Evolutionary conservation across 2,797 vertebrate species (phyloP).

Genomic region (Coilia nasus): DNA sequence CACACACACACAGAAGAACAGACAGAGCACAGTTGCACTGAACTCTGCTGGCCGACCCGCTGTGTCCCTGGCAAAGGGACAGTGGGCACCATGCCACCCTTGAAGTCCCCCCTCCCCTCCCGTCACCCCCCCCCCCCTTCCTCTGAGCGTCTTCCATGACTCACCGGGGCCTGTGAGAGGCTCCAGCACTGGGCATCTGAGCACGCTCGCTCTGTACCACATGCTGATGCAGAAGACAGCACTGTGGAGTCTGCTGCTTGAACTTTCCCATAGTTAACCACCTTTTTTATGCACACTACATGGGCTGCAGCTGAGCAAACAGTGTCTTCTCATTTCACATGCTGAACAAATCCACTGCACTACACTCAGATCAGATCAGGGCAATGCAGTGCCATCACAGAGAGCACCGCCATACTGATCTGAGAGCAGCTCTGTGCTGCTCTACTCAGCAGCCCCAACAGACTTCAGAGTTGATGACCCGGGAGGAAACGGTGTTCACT

Average conservation of each 20-base stretch:
- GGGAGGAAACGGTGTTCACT: neutral
- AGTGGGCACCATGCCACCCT: neutral
- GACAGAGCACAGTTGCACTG: neutral
- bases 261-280: too few species aligned
- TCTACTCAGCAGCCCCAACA: neutral
- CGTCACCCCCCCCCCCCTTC: too few species aligned
- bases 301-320: too few species aligned
- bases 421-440: neutral
- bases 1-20: neutral
- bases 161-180: neutral
- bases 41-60: slow-evolving; percentile 5
- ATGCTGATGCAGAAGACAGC: too few species aligned
- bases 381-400: neutral
- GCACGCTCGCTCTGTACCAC: neutral
- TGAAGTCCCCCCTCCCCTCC: neutral
- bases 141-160: neutral
- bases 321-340: too few species aligned
- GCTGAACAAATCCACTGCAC: too few species aligned
- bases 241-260: too few species aligned
- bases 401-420: neutral
- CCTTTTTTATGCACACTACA: too few species aligned
- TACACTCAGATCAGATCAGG: neutral
- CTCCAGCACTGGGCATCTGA: neutral
- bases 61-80: neutral
- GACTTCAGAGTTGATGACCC: neutral